Percentiles rank a stretch among this genome's conserved stretches.
phyloP scores from a whole-genome alignment of 2,888 invertebrate species.

The Gastrophysa polygoni region DNA sequence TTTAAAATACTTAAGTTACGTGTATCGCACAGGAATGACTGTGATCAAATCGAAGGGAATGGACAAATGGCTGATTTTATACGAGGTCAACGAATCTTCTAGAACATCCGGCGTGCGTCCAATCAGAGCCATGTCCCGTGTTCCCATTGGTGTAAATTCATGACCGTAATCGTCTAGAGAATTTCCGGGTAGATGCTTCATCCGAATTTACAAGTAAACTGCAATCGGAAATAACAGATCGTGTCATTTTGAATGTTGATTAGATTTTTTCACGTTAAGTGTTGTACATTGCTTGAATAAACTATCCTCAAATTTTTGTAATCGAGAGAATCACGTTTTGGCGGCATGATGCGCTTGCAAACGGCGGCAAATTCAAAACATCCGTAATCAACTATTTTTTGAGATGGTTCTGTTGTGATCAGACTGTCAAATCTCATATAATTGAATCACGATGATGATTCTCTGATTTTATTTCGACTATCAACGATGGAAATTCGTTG shows the following conservation, averaged over 20 bases:
- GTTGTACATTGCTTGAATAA: not conserved
- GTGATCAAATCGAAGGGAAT: conserved; percentile 48
- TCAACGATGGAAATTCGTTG: too few species aligned
- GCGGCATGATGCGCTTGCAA: not conserved
- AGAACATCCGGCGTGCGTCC: conserved; percentile 51
- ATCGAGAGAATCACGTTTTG: not conserved
- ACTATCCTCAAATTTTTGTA: too few species aligned
- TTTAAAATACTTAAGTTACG: conserved; percentile 45
- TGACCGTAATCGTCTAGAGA: conserved; percentile 14
- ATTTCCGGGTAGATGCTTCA: conserved; percentile 17
- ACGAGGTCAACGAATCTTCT: conserved; percentile 49
- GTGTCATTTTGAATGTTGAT: not conserved
- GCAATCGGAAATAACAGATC: not conserved
- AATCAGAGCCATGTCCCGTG: conserved; percentile 38
- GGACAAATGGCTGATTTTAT: conserved; percentile 54
- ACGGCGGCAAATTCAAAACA: conserved; percentile 3
- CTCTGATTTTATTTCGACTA: too few species aligned
- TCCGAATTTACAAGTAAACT: conserved; percentile 11
- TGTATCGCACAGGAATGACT: conserved; percentile 41
- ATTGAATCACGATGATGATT: too few species aligned
- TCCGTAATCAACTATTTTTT: too few species aligned
- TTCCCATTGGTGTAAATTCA: conserved; percentile 36
- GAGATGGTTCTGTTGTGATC: too few species aligned
- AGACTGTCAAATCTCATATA: too few species aligned
- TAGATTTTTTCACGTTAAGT: not conserved